These are phyloP conservation scores for Phengaris arion DNA, from an alignment of 2,888 invertebrate species.

Conservation along the genomic window DNA sequence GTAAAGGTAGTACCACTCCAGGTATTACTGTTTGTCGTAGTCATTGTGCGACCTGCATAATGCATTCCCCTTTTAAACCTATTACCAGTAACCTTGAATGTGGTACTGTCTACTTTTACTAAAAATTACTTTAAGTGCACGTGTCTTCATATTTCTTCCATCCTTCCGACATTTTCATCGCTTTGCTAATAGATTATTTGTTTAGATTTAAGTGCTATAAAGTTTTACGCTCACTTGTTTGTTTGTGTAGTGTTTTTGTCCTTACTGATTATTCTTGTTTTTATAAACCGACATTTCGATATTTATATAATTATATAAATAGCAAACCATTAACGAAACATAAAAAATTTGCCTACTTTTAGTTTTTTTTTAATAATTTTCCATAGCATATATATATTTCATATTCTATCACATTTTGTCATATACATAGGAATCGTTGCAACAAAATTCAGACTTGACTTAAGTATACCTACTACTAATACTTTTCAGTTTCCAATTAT, in stretches of 20 bases:
- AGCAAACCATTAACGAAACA: background rate
- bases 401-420: too few species aligned
- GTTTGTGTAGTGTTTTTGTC: constrained; percentile 16
- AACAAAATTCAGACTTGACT: too few species aligned
- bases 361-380: background rate
- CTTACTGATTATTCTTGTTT: background rate
- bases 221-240: constrained; percentile 9
- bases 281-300: background rate
- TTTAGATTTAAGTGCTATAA: constrained; percentile 29
- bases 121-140: constrained; percentile 37
- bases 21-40: constrained; percentile 78
- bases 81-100: constrained; percentile 75
- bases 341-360: background rate
- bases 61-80: constrained; percentile 63
- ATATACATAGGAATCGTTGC: too few species aligned
- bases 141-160: constrained; percentile 33
- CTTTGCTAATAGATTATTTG: constrained; percentile 58
- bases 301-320: background rate
- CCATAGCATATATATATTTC: too few species aligned
- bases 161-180: constrained; percentile 53
- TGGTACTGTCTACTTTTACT: constrained; percentile 64
- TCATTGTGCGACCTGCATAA: constrained; percentile 79
- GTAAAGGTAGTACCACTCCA: constrained; percentile 81
- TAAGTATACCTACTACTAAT: too few species aligned
- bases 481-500: too few species aligned